A percentile compares a stretch with the other conserved stretches of the same genome.
Evolutionary conservation across 2,888 invertebrate genomes (phyloP).

Genomic region (Listrodromus nycthemerus): DNA sequence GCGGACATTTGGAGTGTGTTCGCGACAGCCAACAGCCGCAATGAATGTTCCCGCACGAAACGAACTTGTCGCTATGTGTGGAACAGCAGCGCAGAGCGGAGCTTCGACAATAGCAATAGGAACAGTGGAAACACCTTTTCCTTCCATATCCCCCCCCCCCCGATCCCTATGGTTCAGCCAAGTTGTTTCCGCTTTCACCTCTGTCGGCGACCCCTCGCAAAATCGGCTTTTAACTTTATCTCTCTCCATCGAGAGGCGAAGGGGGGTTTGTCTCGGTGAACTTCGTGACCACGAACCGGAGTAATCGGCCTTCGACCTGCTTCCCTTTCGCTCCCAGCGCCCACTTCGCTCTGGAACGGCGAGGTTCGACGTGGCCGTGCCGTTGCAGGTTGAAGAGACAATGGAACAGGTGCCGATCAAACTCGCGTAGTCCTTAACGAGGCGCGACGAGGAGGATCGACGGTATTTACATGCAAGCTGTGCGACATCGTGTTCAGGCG

Average conservation of each 20-base stretch:
- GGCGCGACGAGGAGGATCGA: slow-evolving; percentile 5
- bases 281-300: slow-evolving; percentile 59
- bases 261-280: slow-evolving; percentile 45
- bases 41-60: slow-evolving; percentile 67
- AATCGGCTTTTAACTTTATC: slow-evolving; percentile 55
- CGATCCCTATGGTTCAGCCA: slow-evolving; percentile 15
- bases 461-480: slow-evolving; percentile 35
- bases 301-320: slow-evolving; percentile 55
- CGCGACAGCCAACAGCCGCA: slow-evolving; percentile 77
- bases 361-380: slow-evolving; percentile 37
- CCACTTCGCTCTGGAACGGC: slow-evolving; percentile 28
- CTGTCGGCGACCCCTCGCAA: slow-evolving; percentile 30
- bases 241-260: slow-evolving; percentile 42
- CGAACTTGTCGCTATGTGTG: slow-evolving; percentile 50
- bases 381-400: slow-evolving; percentile 45
- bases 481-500: slow-evolving; percentile 14
- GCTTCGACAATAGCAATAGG: slow-evolving; percentile 33
- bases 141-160: slow-evolving; percentile 23
- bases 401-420: slow-evolving; percentile 47
- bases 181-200: slow-evolving; percentile 42
- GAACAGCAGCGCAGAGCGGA: slow-evolving; percentile 52
- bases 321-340: slow-evolving; percentile 38
- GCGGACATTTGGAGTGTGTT: slow-evolving; percentile 68
- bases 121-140: slow-evolving; percentile 25
- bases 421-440: slow-evolving; percentile 21